Evolutionary conservation across 2,888 invertebrate species (phyloP), one percentile per base, ranked within the genome.

Genomic region (Parelbella ahira): DNA sequence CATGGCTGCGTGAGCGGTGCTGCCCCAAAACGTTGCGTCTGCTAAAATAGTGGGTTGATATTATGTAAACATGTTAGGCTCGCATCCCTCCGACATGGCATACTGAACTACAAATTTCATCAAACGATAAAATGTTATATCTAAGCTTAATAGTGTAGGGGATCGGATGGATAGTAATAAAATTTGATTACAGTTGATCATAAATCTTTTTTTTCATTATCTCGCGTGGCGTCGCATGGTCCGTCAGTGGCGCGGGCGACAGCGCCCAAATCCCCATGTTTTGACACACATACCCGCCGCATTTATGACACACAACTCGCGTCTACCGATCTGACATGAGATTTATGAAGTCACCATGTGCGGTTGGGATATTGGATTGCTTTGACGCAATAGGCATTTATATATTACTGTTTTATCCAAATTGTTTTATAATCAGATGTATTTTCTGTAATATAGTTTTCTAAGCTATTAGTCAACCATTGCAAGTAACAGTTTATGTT

Each of bases 161-260:
- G 76, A 71, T 73, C 68, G 70, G 68, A 64, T 56, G 70, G 69
- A 65, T 53, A 59, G 74, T 72, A 75, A 79, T 86, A 86, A 83
- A 84, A 82, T 82, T 84, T 80, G 81, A 87, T 87, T 87, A 82
- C 72, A 78, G 60, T 74, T 71, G 71, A 77, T 78, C 87, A 82
- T 87, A 83, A 86, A 87, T 87, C 87, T 86, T 75, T 76, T 79
- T 84, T 87, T 81, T 83, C 82, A 83, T 84, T 83, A 83, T 80
- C 77, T 77, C 65, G 61, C 55, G 52, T 61, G 65, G 65, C 74
- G 71, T 68, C 68, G 66, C 56, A 50, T 51, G 60, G 63, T 57
- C 56, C 62, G 63, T 63, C 63, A 64, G 60, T 57, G 62, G 46
- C 54, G 62, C 69, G 71, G 63, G 71, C 66, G 63, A 64, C 64